These are phyloP conservation scores for Sturnus vulgaris DNA, from an alignment of 2,113 vertebrate genomes.

Conservation along the genomic window DNA sequence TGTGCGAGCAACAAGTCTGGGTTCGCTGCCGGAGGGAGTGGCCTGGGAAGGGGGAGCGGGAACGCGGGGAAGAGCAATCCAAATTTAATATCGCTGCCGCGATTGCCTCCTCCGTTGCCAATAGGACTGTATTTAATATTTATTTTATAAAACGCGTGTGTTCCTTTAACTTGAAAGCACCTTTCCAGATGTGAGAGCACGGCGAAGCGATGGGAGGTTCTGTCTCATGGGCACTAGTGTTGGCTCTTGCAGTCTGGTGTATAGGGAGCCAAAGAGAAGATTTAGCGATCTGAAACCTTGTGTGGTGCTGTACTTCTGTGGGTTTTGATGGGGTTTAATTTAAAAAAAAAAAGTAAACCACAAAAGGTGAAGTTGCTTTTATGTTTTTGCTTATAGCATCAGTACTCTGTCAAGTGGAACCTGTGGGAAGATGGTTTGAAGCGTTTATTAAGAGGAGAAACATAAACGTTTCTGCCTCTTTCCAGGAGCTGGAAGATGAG, in stretches of 20 bases:
- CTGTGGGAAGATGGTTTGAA: constrained; percentile 97
- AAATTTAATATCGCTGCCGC: accelerated
- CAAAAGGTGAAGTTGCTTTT: constrained; percentile 41
- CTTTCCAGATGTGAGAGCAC: accelerated
- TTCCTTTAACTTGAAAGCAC: neutral
- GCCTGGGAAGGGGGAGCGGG: neutral
- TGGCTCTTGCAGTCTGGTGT: accelerated
- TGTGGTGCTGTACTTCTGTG: neutral
- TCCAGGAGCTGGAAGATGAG: constrained; percentile 97
- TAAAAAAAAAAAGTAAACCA: neutral
- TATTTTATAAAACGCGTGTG: neutral
- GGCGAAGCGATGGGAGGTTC: neutral
- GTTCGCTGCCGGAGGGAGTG: neutral
- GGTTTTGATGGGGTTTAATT: neutral
- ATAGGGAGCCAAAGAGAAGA: accelerated
- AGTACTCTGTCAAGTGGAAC: constrained; percentile 89
- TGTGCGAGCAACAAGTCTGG: neutral
- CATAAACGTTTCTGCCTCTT: constrained; percentile 91
- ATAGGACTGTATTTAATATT: accelerated
- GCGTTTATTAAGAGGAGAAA: constrained; percentile 91
- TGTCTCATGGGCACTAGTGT: accelerated
- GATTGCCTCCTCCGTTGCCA: accelerated
- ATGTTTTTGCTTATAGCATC: constrained; percentile 81
- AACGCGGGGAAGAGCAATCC: accelerated
- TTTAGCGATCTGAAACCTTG: neutral